Percentiles rank a stretch among this genome's conserved stretches.
Conservation (phyloP, 2,113 vertebrate genomes). For the Channa argus region DNA sequence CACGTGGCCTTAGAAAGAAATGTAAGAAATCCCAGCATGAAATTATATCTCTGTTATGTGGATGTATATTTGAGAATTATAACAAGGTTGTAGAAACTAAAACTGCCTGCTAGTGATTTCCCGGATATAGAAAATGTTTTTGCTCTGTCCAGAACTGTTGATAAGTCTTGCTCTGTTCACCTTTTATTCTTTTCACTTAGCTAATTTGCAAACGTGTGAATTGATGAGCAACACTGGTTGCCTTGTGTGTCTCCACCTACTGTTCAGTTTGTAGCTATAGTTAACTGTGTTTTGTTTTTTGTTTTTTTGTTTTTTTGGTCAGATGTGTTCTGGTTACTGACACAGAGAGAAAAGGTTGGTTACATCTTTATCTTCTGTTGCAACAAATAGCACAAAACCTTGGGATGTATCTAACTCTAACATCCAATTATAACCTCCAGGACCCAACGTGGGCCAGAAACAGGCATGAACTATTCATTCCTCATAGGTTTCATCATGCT, state of each 20-base stretch:
- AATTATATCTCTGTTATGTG: not conserved
- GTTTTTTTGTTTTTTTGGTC: not conserved
- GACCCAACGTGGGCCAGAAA: too few relatives aligned
- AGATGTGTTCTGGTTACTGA: not conserved
- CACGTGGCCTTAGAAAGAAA: too few relatives aligned
- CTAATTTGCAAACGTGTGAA: not conserved
- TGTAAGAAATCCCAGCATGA: not conserved
- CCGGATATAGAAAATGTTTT: not conserved
- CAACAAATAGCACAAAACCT: too few relatives aligned
- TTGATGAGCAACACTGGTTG: not conserved
- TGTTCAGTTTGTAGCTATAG: slow-evolving; percentile 80
- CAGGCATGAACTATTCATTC: too few relatives aligned
- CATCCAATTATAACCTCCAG: too few relatives aligned
- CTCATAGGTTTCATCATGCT: too few relatives aligned
- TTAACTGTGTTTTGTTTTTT: not conserved
- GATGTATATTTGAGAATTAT: not conserved
- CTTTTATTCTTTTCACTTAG: not conserved
- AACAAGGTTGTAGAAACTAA: not conserved
- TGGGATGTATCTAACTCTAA: too few relatives aligned
- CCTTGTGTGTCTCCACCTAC: slow-evolving; percentile 81
- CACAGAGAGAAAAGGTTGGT: not conserved
- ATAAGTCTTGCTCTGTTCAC: too few relatives aligned
- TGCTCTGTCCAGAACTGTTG: not conserved
- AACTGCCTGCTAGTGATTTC: not conserved
- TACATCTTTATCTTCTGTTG: not conserved